A percentile compares a stretch with the other conserved stretches of the same genome.
These are phyloP conservation scores for Ptiloglossa arizonensis DNA, from an alignment of 1,140 invertebrate species.

Conservation along the genomic window DNA sequence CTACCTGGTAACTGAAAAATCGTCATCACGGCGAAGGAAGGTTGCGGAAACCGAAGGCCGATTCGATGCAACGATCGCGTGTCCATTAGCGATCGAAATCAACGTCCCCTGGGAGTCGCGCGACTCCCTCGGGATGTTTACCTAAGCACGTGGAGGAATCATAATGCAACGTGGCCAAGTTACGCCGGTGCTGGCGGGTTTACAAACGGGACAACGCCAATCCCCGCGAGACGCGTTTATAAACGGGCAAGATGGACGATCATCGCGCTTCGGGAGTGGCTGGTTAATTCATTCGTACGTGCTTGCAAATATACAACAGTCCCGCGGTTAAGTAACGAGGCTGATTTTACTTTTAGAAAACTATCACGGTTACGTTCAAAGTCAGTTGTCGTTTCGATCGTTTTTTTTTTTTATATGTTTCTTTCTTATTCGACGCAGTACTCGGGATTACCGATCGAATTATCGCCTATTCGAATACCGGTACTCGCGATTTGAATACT, in stretches of 20 bases:
- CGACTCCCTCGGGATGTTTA: conserved; percentile 55
- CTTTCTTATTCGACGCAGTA: no score
- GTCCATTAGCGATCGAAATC: conserved; percentile 33
- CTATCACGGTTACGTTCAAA: no score
- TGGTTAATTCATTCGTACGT: conserved; percentile 28
- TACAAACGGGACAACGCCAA: conserved; percentile 14
- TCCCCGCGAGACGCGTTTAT: conserved; percentile 37
- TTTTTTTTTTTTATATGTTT: no score
- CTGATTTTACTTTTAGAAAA: no score
- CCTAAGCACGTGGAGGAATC: conserved; percentile 32
- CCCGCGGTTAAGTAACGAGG: no score
- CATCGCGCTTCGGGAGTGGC: not conserved
- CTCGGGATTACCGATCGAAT: no score
- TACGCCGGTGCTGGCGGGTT: not conserved
- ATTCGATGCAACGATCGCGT: conserved; percentile 45
- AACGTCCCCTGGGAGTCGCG: conserved; percentile 43
- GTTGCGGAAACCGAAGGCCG: conserved; percentile 2
- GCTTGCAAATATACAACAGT: not conserved
- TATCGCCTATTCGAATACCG: no score
- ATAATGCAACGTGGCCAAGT: conserved; percentile 47
- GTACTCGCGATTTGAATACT: no score
- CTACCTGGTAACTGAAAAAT: no score
- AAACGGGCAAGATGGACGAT: conserved; percentile 16
- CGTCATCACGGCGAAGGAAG: not conserved
- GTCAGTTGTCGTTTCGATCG: no score